These are phyloP conservation scores for Pandemis heparana DNA, from an alignment of 2,888 invertebrate species.

Conservation along the genomic window DNA sequence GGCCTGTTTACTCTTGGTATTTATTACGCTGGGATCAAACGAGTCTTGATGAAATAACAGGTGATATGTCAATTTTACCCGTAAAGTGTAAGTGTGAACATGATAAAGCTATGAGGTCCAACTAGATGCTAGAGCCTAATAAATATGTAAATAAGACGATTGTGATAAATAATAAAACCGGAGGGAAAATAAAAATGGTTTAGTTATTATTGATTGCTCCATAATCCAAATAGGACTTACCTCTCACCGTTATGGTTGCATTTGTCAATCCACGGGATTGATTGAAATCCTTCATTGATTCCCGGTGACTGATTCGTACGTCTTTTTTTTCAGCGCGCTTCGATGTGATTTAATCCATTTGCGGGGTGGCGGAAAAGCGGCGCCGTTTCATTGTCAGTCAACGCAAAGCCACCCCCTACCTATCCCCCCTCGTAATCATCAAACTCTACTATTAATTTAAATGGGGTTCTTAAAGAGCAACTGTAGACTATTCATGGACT, in stretches of 20 bases:
- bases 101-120: no score
- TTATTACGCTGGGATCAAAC: background rate
- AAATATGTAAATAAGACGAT: no score
- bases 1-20: background rate
- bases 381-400: slow-evolving; percentile 9
- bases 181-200: no score
- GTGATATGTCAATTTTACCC: background rate
- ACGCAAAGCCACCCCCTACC: slow-evolving; percentile 1
- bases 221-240: no score
- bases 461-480: slow-evolving; percentile 20
- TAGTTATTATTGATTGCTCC: no score
- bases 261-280: background rate
- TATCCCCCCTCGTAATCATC: slow-evolving; percentile 27
- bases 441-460: slow-evolving; percentile 31
- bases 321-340: slow-evolving; percentile 11
- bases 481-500: background rate
- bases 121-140: no score
- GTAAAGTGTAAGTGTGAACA: no score
- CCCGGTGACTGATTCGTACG: background rate
- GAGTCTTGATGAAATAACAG: background rate
- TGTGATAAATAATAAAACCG: no score
- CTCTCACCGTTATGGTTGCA: background rate
- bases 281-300: background rate
- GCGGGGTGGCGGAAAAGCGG: background rate
- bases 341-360: slow-evolving; percentile 32